A percentile compares a stretch with the other conserved stretches of the same genome.
phyloP scores from a whole-genome alignment of 92 coral and sea anemone species.

The Zoanthus gigantus region DNA sequence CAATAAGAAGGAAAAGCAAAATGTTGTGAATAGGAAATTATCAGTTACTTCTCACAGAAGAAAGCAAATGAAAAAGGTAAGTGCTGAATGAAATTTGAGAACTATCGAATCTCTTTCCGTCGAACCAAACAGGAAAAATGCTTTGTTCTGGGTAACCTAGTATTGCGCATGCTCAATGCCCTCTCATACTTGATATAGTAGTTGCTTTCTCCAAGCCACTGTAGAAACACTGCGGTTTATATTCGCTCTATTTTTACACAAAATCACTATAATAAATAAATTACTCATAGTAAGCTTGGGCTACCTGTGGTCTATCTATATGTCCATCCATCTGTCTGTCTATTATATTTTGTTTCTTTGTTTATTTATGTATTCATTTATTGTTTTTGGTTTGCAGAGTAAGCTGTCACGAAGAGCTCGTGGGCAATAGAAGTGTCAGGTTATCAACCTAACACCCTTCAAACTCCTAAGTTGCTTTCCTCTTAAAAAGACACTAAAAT shows the following conservation, averaged over 20 bases:
- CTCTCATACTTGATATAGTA: too few relatives aligned
- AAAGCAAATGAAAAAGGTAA: conserved; percentile 33
- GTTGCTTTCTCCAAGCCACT: too few relatives aligned
- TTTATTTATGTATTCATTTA: neutral
- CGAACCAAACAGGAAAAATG: too few relatives aligned
- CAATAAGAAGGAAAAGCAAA: neutral
- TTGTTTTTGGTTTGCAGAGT: neutral
- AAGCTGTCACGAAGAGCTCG: neutral
- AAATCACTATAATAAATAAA: too few relatives aligned
- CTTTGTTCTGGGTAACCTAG: too few relatives aligned
- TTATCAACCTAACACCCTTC: neutral
- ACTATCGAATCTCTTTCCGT: too few relatives aligned
- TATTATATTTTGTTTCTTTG: neutral
- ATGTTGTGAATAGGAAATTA: neutral
- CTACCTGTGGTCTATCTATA: too few relatives aligned
- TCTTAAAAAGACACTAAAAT: neutral
- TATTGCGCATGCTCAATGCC: too few relatives aligned
- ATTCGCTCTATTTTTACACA: too few relatives aligned
- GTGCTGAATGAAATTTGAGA: neutral
- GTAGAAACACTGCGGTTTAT: too few relatives aligned
- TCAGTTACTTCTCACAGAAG: neutral
- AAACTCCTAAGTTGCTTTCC: neutral
- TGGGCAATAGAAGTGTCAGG: conserved; percentile 8
- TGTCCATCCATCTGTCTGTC: too few relatives aligned
- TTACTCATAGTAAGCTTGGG: too few relatives aligned